Conservation (phyloP, 2,113 vertebrate species). For the Dipodomys ordii region DNA sequence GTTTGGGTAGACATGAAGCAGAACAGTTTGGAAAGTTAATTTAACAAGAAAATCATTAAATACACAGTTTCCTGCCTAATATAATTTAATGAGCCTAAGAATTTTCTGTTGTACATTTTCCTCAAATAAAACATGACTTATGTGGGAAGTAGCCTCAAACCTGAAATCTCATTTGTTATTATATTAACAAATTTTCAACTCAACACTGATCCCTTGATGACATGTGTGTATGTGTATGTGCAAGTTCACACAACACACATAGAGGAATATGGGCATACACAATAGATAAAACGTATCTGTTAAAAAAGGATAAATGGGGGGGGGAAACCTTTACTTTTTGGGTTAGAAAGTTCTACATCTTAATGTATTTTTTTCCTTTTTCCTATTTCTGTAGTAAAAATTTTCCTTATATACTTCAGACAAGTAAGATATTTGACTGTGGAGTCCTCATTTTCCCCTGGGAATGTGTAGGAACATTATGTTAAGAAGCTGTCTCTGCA, state of each 20-base stretch:
- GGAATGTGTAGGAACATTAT: slow-evolving; percentile 61
- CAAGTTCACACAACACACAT: not conserved
- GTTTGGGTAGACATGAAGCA: not conserved
- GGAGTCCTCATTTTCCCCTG: slow-evolving; percentile 20
- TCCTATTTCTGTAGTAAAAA: slow-evolving; percentile 22
- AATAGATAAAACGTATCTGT: not conserved
- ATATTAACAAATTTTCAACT: slow-evolving; percentile 34
- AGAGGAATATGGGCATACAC: too few relatives aligned
- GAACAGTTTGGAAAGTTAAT: slow-evolving; percentile 21
- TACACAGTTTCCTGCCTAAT: not conserved
- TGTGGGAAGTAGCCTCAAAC: not conserved
- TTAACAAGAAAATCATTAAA: slow-evolving; percentile 50
- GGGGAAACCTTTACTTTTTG: slow-evolving; percentile 1
- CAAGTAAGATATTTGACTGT: not conserved
- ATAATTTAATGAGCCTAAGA: slow-evolving; percentile 48
- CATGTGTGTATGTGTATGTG: not conserved
- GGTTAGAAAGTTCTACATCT: not conserved
- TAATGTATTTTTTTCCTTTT: not conserved
- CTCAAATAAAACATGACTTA: not conserved
- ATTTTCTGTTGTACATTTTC: slow-evolving; percentile 48
- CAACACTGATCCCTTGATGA: not conserved
- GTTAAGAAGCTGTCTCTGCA: slow-evolving; percentile 50
- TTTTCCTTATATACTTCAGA: not conserved
- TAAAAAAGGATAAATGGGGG: slow-evolving; percentile 20
- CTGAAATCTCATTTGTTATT: slow-evolving; percentile 30